Evolutionary conservation across 2,797 vertebrate species (phyloP), one percentile per base, ranked within the genome.

Genomic region (Arctocebus calabarensis): DNA sequence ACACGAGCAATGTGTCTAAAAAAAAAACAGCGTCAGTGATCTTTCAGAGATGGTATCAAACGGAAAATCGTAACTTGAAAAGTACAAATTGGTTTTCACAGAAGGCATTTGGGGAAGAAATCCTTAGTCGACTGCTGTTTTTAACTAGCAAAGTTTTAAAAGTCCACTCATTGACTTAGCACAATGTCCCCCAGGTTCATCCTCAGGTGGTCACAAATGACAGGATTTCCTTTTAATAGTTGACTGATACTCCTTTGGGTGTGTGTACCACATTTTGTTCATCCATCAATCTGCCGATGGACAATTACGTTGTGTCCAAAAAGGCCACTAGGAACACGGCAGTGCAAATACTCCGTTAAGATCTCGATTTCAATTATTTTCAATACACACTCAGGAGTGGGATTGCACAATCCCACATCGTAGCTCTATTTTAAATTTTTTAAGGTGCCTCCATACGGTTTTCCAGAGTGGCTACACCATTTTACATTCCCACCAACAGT

Each of bases 381-480:
- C 2, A 2, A 7, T 66, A 45, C 1, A 11, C 66, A 48, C 1
- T 23, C 48, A 20, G 14, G 37, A 87, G 20, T 13, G 19, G 3
- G 74, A 68, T 57, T 2, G n/a, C 52, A 55, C 59, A 23, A 12
- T 61, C n/a, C n/a, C 16, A 13, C 7, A 22, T 0, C 17, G 27
- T 0, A 40, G 1, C 34, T 34, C 70, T 20, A 7, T 17, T 3
- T 40, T 61, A 55, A 11, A 74, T 29, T 70, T 77, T 48, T 19
- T 19, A 61, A 77, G 17, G 6, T 5, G 0, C 0, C 12, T 14
- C 14, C 2, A 6, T 29, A 13, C 11, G 20, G 4, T 25, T 62
- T 84, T 43, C 37, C 4, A 20, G 7, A 29, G 57, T 0, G 34
- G 16, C 23, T 3, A 11, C 0, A 43, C 73, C 12, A 19, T 12